Conservation (phyloP, 2,888 invertebrate genomes). For the Hirtodrosophila confusa region DNA sequence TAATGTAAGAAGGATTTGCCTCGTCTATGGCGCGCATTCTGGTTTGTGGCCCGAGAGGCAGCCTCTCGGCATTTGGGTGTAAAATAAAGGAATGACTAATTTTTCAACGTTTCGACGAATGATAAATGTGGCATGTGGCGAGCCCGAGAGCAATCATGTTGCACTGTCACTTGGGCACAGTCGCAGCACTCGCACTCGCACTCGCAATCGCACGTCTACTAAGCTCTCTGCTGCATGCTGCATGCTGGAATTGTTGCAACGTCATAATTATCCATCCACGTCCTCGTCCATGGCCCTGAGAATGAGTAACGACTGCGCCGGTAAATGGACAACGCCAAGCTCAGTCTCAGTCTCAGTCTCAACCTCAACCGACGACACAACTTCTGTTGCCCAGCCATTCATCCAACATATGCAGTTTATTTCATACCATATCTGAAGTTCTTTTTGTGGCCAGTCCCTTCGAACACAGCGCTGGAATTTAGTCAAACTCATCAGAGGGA, state of each 20-base stretch:
- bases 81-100: constrained; percentile 80
- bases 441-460: constrained; percentile 18
- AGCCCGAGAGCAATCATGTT: constrained; percentile 80
- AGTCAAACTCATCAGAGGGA: constrained; percentile 43
- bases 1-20: constrained; percentile 71
- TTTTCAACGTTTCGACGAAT: constrained; percentile 80
- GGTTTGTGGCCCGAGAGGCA: constrained; percentile 29
- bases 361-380: constrained; percentile 18
- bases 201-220: constrained; percentile 43
- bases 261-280: constrained; percentile 78
- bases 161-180: constrained; percentile 73
- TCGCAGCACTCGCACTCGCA: constrained; percentile 18
- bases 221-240: constrained; percentile 45
- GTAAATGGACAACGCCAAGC: constrained; percentile 64
- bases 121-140: constrained; percentile 80
- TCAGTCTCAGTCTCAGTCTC: constrained; percentile 13
- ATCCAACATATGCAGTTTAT: constrained; percentile 28
- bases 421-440: constrained; percentile 20
- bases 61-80: constrained; percentile 80
- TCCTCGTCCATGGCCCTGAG: constrained; percentile 65
- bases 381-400: constrained; percentile 35
- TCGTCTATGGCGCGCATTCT: constrained; percentile 10
- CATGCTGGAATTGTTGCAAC: constrained; percentile 74
- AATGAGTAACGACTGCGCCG: constrained; percentile 75
- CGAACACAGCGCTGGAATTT: constrained; percentile 19